phyloP scores from a whole-genome alignment of 2,888 invertebrate species.

The Metallyticus violacea region DNA sequence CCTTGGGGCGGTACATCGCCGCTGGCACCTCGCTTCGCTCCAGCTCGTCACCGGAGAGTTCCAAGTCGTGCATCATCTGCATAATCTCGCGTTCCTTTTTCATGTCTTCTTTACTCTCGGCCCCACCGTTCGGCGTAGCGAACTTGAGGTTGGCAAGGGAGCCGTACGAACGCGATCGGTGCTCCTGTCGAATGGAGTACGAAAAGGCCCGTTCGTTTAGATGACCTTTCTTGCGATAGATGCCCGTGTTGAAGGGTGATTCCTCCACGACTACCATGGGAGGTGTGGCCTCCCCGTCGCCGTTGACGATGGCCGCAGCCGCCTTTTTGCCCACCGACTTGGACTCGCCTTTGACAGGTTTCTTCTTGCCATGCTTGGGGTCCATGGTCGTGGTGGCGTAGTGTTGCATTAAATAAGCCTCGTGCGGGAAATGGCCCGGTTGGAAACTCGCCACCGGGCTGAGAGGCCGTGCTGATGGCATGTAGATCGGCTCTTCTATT shows the following conservation, averaged over 20 bases:
- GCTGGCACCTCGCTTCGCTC: conserved; percentile 65
- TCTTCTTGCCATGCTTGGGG: conserved; percentile 40
- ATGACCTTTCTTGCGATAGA: conserved; percentile 87
- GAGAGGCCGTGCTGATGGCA: conserved; percentile 54
- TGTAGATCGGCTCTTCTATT: conserved; percentile 52
- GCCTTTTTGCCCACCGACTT: conserved; percentile 35
- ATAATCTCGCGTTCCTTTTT: conserved; percentile 87
- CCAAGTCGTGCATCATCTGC: conserved; percentile 89
- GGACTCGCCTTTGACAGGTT: conserved; percentile 34
- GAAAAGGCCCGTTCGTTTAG: conserved; percentile 90
- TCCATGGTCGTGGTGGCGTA: conserved; percentile 51
- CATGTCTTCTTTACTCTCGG: conserved; percentile 43
- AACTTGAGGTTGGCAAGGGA: conserved; percentile 88
- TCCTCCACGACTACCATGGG: conserved; percentile 44
- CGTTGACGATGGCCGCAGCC: conserved; percentile 36
- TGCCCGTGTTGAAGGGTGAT: conserved; percentile 73
- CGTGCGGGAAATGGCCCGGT: conserved; percentile 57
- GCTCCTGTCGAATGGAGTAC: conserved; percentile 91
- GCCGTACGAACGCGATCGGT: conserved; percentile 88
- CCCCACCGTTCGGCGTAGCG: conserved; percentile 56
- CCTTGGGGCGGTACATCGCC: conserved; percentile 60
- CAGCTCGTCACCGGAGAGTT: conserved; percentile 72
- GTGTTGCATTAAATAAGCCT: conserved; percentile 57
- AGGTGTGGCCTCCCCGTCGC: conserved; percentile 37
- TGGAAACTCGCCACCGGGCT: conserved; percentile 61